phyloP scores from a whole-genome alignment of 2,888 invertebrate species.

The Nemoura dubitans region DNA sequence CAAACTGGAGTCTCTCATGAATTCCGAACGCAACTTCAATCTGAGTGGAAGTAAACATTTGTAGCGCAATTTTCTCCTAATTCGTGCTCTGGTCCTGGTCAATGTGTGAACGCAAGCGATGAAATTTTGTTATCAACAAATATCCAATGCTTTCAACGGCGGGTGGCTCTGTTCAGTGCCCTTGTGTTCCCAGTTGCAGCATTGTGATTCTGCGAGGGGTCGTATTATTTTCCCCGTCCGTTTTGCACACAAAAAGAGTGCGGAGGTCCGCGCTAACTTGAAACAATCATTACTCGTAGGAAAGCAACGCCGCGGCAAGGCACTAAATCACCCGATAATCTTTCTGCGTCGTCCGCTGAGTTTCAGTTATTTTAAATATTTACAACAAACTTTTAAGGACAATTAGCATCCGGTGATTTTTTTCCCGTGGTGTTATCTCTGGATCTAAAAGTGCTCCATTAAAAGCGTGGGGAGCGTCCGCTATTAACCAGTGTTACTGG shows the following conservation, averaged over 20 bases:
- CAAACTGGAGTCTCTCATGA: no score
- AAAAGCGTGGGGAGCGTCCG: not conserved
- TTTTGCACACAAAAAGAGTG: not conserved
- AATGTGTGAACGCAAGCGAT: no score
- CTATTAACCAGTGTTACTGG: no score
- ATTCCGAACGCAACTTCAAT: no score
- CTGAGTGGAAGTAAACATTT: no score
- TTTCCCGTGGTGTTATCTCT: not conserved
- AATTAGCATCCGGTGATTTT: conserved; percentile 7
- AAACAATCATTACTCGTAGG: not conserved
- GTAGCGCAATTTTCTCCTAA: no score
- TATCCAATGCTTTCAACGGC: no score
- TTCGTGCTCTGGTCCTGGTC: no score
- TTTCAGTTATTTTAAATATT: conserved; percentile 12
- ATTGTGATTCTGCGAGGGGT: not conserved
- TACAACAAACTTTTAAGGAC: conserved; percentile 7
- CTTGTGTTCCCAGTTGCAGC: not conserved
- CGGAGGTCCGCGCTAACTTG: not conserved
- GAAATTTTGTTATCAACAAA: no score
- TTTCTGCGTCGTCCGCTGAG: not conserved
- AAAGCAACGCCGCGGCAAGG: not conserved
- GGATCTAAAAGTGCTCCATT: conserved; percentile 4
- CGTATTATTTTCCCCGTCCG: not conserved
- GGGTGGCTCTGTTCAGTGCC: no score
- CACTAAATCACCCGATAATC: conserved; percentile 12